Base-by-base conservation (phyloP, 1,140 invertebrate genomes). In the Drosophila subpulchrella region DNA sequence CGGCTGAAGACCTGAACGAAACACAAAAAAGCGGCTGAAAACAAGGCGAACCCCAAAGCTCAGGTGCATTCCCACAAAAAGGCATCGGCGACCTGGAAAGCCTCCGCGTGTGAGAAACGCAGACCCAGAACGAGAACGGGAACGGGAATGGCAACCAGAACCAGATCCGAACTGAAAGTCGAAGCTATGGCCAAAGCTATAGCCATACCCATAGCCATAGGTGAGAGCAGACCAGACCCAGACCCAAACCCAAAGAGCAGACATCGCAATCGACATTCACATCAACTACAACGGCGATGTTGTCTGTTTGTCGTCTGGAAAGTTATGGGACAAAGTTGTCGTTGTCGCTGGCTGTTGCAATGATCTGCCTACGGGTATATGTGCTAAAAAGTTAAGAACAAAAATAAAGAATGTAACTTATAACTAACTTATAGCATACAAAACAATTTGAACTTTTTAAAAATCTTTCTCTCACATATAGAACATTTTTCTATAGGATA, bases 241-340 rank as follows among this genome's bases (percentile, higher is more conserved):
- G 27, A 13, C 46, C 30, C 34, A 17, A 42, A 32, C 11, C 56
- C 27, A 66, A 46, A 70, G 41, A 70, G 61, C 66, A 71, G 67
- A 71, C 67, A 71, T 58, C 12, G 71, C 55, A 65, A 71, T 75
- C 60, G 72, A 59, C 77, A 74, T 71, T 70, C 76, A 63, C 72
- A 79, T 66, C 71, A 78, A 75, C 65, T 60, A 68, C 73, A 61
- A 51, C 73, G 70, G 51, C 67, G 67, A 71, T 71, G 67, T 71
- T 71, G 67, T 71, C 67, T 71, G 67, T 71, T 73, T 76, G 76
- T 65, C 81, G 81, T 84, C 81, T 83, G 75, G 62, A 83, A 83
- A 83, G 80, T 83, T 72, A 79, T 82, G 80, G 70, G 57, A 80
- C 58, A 83, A 81, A 67, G 78, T 81, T 81, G 78, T 78, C 67